Evolutionary conservation across 1,140 invertebrate species (phyloP), one percentile per base, ranked within the genome.

Genomic region (Aphaenogaster floridana): DNA sequence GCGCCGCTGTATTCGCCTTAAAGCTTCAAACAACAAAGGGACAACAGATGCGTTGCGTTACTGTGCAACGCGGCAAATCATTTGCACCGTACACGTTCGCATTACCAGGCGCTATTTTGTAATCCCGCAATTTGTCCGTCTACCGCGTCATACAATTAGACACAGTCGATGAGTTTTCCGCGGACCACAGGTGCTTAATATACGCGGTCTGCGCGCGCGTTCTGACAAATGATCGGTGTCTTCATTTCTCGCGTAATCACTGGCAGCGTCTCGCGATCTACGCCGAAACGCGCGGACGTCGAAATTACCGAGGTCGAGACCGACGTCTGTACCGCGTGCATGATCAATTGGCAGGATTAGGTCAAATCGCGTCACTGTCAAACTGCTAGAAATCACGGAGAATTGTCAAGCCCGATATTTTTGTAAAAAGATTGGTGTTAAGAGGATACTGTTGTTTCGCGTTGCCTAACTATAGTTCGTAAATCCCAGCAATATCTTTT

Each of bases 121-220:
- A 84, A 84, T 74, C 54, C 80, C 28, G 52, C 69, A 84, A 84
- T 84, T 84, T 84, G 69, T 63, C 42, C 80, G 54, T 84, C 54
- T 36, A 74, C 45, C 54, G 80, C 69, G 80, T 84, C 54, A 84
- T 84, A 76, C 80, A 84, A 84, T 84, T 84, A 84, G 80, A 84
- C 8, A 84, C 80, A 84, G 80, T 84, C 69, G 54, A 84, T 84
- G 69, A 84, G 57, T 48, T 84, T 76, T 61, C 54, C 80, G 69
- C 69, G 80, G 69, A 63, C 54, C 80, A 61, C 80, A 84, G 80
- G 42, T 84, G 80, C 48, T 76, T 84, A 74, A 84, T 84, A 76
- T 61, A 50, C 80, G 80, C 80, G 50, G 17, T 68, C 77, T 3
- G 42, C 15, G 68, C 68, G 42, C 21, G 54, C 42, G 42, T 84